A percentile compares a stretch with the other conserved stretches of the same genome.
Conservation (phyloP, 2,888 invertebrate species). For the Coleophora deauratella region DNA sequence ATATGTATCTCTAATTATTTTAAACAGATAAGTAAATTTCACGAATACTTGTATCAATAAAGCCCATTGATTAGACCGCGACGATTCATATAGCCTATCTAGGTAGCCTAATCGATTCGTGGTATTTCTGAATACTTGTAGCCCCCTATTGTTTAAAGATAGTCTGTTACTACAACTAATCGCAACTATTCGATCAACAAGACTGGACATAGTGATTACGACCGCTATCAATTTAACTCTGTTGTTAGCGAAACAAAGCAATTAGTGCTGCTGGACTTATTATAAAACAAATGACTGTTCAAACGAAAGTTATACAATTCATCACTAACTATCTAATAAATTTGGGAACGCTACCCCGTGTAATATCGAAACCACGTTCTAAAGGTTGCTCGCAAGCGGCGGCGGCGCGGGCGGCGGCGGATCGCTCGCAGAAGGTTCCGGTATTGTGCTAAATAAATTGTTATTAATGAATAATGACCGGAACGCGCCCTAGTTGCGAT, state of each 20-base stretch:
- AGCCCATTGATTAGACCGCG: too few relatives aligned
- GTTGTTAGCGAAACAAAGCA: constrained; percentile 5
- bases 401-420: constrained; percentile 39
- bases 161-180: too few relatives aligned
- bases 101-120: too few relatives aligned
- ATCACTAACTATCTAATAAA: constrained; percentile 67
- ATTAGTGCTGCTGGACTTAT: background rate
- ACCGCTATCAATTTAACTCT: constrained; percentile 1
- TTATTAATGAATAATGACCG: constrained; percentile 58
- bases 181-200: too few relatives aligned
- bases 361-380: constrained; percentile 66
- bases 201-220: too few relatives aligned
- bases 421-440: constrained; percentile 37
- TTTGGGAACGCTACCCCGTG: constrained; percentile 57
- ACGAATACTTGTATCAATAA: too few relatives aligned
- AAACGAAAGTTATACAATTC: constrained; percentile 46
- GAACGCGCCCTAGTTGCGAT: constrained; percentile 55
- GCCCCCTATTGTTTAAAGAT: too few relatives aligned
- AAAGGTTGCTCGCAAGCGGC: constrained; percentile 35
- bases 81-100: too few relatives aligned
- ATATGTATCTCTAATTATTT: too few relatives aligned
- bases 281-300: constrained; percentile 26
- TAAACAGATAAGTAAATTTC: too few relatives aligned
- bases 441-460: constrained; percentile 70
- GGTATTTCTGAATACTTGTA: too few relatives aligned